These are phyloP conservation scores for Muntiacus muntjak DNA, from an alignment of 2,113 vertebrate species.

Conservation along the genomic window DNA sequence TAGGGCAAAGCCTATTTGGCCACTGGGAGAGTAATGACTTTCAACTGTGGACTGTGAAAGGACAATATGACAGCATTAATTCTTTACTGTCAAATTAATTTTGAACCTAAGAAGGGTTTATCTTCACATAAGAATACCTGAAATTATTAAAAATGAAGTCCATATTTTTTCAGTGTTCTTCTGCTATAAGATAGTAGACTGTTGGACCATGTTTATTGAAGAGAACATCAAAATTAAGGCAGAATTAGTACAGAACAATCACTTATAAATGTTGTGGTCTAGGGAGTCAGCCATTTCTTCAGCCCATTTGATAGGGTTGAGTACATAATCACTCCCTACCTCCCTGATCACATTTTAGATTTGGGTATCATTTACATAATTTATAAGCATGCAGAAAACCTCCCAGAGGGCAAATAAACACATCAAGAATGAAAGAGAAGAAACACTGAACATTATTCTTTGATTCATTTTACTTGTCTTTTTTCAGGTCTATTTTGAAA, in stretches of 20 bases:
- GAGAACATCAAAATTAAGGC: conserved; percentile 29
- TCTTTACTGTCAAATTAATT: neutral
- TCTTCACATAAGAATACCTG: neutral
- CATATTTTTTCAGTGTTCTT: neutral
- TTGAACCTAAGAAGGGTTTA: neutral
- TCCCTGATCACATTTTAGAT: conserved; percentile 73
- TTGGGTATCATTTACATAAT: conserved; percentile 76
- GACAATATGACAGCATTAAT: neutral
- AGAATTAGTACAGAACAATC: neutral
- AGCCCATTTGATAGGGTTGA: conserved; percentile 33
- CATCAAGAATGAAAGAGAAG: conserved; percentile 62
- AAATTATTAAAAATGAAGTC: conserved; percentile 8
- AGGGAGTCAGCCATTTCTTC: conserved; percentile 53
- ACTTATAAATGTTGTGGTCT: conserved; percentile 47
- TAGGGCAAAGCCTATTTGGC: neutral
- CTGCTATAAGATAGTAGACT: neutral
- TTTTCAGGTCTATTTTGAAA: neutral
- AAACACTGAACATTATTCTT: conserved; percentile 49
- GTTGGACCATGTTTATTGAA: conserved; percentile 19
- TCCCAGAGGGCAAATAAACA: conserved; percentile 63
- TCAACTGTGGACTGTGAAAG: neutral
- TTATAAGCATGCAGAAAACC: conserved; percentile 69
- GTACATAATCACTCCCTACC: conserved; percentile 59
- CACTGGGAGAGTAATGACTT: neutral
- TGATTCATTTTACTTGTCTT: conserved; percentile 49